Evolutionary conservation across 2,797 vertebrate genomes (phyloP).

Genomic region (Hylomyscus alleni): DNA sequence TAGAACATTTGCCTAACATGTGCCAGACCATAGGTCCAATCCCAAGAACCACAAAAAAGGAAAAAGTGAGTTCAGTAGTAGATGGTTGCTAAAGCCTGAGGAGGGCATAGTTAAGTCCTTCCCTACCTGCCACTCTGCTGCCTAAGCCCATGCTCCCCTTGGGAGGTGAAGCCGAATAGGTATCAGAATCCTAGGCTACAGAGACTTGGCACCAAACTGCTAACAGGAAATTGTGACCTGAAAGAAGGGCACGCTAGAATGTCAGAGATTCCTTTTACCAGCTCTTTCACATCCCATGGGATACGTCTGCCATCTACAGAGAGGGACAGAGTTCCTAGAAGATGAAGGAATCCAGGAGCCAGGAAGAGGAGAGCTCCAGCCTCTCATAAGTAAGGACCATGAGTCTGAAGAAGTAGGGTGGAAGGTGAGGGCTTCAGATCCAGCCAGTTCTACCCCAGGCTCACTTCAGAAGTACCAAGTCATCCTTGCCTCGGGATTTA

Average conservation of each 20-base stretch:
- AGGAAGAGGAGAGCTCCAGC: neutral
- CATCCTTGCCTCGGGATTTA: neutral
- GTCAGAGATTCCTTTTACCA: neutral
- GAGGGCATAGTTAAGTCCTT: too few relatives aligned
- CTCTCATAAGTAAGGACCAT: neutral
- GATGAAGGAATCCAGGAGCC: neutral
- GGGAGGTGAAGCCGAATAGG: neutral
- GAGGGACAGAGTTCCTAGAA: neutral
- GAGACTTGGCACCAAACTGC: neutral
- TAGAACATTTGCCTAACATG: neutral
- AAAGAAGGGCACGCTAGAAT: neutral
- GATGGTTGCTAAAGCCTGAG: neutral
- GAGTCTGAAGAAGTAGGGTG: neutral
- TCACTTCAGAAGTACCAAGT: neutral
- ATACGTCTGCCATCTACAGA: neutral
- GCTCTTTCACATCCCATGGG: neutral
- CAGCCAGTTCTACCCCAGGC: neutral
- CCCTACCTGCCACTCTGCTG: neutral
- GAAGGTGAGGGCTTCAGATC: neutral
- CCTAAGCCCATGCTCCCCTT: neutral
- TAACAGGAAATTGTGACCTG: constrained; percentile 19
- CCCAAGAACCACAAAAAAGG: neutral
- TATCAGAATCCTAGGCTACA: neutral
- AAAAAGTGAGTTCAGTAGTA: neutral
- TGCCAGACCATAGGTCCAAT: neutral